Base-by-base conservation (phyloP, 2,888 invertebrate genomes). In the Rhagonycha fulva region DNA sequence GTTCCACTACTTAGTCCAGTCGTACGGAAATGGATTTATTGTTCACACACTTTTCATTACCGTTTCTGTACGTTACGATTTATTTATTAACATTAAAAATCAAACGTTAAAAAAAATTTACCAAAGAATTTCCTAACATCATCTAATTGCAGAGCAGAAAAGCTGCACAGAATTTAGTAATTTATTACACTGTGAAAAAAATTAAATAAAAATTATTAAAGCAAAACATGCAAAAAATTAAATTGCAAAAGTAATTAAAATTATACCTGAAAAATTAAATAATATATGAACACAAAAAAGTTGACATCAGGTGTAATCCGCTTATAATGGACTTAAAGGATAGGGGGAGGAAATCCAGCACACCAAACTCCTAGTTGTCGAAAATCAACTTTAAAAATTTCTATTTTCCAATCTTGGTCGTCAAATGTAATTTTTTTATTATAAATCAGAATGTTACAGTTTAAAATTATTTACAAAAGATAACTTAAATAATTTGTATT, bases 11-110 rank as follows among this genome's bases (percentile, higher is more conserved):
- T 74, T 70, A 69, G 72, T 28, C 71, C 76, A 76, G 72, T 72
- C 78, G 78, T 71, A 72, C 67, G 76, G 76, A 78, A 78, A 76
- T 74, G 74, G 76, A 75, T 75, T 76, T 76, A 76, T 78, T 78
- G 78, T 78, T 78, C 78, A 75, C 77, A 77, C 77, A 75, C 75
- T 77, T 77, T 77, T 77, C 75, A 77, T 77, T 77, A 75, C 70
- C 71, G 75, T 72, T 73, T 74, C 70, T 24, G 70, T 75, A 74
- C 72, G 72, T 77, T 77, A 72, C 23, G 63, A 66, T 74, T 30
- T 75, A 72, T 69, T 75, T 75, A 19, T 47, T 47, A 72, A 63
- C 12, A 66, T 14, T 47, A n/a, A 66, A 32, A 26, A 69, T 23
- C 68, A 24, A 60, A 62, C 9, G 14, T 9, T 12, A 61, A 11